Conservation (phyloP, 1,140 invertebrate species). For the Cydia pomonella region DNA sequence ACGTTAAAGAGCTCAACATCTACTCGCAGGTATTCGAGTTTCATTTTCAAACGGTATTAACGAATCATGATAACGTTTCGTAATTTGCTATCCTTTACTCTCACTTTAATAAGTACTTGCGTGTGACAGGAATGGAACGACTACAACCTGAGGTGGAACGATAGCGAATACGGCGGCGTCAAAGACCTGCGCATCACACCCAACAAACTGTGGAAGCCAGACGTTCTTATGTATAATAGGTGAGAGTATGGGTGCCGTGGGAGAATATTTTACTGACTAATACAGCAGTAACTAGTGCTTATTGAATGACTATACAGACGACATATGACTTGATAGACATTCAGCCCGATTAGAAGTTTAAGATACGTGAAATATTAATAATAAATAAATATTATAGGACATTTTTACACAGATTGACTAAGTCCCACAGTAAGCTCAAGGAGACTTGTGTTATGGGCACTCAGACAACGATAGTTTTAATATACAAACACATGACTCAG, state of each 20-base stretch:
- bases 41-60: not conserved
- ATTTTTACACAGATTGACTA: too few species aligned
- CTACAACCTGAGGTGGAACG: slow-evolving; percentile 97
- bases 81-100: slow-evolving; percentile 18
- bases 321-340: too few species aligned
- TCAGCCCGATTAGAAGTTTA: too few species aligned
- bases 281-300: too few species aligned
- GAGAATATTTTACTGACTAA: not conserved
- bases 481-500: too few species aligned
- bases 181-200: slow-evolving; percentile 96
- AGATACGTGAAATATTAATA: too few species aligned
- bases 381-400: too few species aligned
- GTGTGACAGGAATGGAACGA: slow-evolving; percentile 96
- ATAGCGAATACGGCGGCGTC: slow-evolving; percentile 95
- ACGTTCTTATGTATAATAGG: slow-evolving; percentile 99
- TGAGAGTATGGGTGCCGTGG: slow-evolving; percentile 77
- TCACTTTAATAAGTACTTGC: slow-evolving; percentile 36
- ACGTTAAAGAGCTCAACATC: not conserved
- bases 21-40: not conserved
- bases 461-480: too few species aligned
- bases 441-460: too few species aligned
- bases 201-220: slow-evolving; percentile 98
- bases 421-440: too few species aligned
- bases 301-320: too few species aligned
- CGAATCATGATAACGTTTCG: too few species aligned